Evolutionary conservation across 2,797 vertebrate genomes (phyloP), one percentile per base, ranked within the genome.

Genomic region (Enteromius unitaeniatus): DNA sequence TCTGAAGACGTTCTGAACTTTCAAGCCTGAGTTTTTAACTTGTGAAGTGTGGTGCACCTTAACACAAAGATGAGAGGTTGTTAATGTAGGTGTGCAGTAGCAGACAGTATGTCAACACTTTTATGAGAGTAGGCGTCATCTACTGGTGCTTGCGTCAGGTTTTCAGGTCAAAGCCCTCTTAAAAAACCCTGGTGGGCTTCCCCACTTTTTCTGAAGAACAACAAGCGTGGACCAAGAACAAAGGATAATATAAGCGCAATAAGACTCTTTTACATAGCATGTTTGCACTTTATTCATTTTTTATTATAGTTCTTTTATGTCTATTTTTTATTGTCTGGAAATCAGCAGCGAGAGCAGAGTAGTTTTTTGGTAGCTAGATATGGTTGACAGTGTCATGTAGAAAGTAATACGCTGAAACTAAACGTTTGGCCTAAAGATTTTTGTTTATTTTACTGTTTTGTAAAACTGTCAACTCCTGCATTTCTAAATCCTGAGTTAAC

Each of bases 131-230:
- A 78, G 88, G 88, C 0, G 83, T 79, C 26, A 84, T 69, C 37
- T 55, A 73, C 53, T 72, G 34, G 31, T 26, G 65, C 28, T 49
- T 40, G 73, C 10, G 37, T 86, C 87, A 89, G 49, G 83, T 62
- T 85, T 82, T 74, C n/a, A 81, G 64, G 75, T 83, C 53, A 70
- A 53, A 79, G 75, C 2, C 26, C 79, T 83, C 31, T 31, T 82
- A 79, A 88, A 89, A 87, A 74, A 87, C 86, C 85, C 87, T 78
- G 78, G 81, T 87, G 86, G 89, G 89, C 85, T 82, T 87, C 34
- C 86, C 86, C 65, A 21, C 31, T 70, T 88, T 87, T 78, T 21
- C 49, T 7, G n/a, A 83, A 86, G 15, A 64, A 40, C 42, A 55
- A 3, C 15, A 28, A 77, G 69, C 82, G 15, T 51, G 28, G 17